A percentile compares a stretch with the other conserved stretches of the same genome.
These are phyloP conservation scores for Musca vetustissima DNA, from an alignment of 1,140 invertebrate species.

Conservation along the genomic window DNA sequence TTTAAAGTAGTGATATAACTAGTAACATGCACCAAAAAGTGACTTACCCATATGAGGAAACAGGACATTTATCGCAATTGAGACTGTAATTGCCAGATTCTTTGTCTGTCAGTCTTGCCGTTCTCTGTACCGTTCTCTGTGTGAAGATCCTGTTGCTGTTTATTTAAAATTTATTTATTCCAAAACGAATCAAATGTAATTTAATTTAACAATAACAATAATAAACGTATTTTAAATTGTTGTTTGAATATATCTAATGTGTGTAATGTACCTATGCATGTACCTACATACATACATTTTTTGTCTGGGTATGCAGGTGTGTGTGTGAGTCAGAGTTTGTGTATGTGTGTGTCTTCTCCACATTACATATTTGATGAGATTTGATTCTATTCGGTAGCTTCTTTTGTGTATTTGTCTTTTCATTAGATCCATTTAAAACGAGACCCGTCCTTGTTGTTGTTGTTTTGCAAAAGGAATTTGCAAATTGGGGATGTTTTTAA, in stretches of 20 bases:
- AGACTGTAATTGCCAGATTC: neutral
- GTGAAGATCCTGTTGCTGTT: neutral
- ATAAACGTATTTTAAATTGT: conserved; percentile 10
- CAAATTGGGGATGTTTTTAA: no score
- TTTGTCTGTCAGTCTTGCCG: neutral
- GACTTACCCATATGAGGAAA: no score
- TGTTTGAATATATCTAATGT: conserved; percentile 7
- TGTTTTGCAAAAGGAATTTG: no score
- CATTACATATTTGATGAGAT: conserved; percentile 10
- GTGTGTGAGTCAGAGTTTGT: neutral
- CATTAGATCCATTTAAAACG: no score
- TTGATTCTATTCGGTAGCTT: conserved; percentile 1
- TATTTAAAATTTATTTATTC: conserved; percentile 21
- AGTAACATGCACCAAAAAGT: no score
- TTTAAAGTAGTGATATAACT: no score
- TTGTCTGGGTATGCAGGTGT: no score
- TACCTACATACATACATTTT: neutral
- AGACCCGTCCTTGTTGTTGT: no score
- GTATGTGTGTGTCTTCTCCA: conserved; percentile 19
- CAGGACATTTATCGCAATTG: no score
- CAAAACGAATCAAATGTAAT: conserved; percentile 20
- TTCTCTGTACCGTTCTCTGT: neutral
- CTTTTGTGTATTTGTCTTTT: neutral
- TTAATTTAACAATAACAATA: conserved; percentile 23
- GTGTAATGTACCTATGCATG: neutral